These are phyloP conservation scores for Prionailurus viverrinus DNA, from an alignment of 2,113 vertebrate species.

Conservation along the genomic window DNA sequence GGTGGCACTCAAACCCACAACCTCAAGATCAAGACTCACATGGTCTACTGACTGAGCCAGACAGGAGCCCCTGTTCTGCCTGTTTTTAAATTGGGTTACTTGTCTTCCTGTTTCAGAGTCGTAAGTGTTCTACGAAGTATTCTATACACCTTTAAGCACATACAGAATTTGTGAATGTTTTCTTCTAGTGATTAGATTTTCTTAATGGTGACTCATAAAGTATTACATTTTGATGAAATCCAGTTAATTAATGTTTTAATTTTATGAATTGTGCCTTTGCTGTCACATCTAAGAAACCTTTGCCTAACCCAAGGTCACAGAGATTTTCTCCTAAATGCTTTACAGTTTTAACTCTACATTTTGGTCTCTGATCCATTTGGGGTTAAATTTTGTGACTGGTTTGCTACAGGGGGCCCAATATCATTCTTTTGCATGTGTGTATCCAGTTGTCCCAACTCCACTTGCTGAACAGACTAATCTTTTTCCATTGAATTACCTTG, in stretches of 20 bases:
- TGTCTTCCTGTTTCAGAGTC: background rate
- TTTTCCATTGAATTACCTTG: background rate
- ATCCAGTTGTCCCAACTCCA: background rate
- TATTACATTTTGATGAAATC: slow-evolving; percentile 22
- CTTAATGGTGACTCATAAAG: background rate
- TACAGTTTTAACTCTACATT: background rate
- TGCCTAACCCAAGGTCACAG: background rate
- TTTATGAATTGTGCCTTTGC: background rate
- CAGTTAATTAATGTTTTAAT: background rate
- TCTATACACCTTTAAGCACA: background rate
- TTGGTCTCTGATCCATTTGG: background rate
- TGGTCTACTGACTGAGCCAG: background rate
- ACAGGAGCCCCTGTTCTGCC: background rate
- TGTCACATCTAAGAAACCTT: background rate
- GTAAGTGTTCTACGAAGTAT: background rate
- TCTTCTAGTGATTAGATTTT: background rate
- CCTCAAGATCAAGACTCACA: background rate
- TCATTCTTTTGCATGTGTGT: background rate
- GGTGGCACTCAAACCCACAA: background rate
- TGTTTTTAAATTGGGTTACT: background rate
- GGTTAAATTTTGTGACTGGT: background rate
- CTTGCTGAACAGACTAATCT: background rate
- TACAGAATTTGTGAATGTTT: background rate
- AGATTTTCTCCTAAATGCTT: background rate
- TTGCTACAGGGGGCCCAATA: background rate